phyloP scores from a whole-genome alignment of 2,888 invertebrate species.

The Eupeodes luniger region DNA sequence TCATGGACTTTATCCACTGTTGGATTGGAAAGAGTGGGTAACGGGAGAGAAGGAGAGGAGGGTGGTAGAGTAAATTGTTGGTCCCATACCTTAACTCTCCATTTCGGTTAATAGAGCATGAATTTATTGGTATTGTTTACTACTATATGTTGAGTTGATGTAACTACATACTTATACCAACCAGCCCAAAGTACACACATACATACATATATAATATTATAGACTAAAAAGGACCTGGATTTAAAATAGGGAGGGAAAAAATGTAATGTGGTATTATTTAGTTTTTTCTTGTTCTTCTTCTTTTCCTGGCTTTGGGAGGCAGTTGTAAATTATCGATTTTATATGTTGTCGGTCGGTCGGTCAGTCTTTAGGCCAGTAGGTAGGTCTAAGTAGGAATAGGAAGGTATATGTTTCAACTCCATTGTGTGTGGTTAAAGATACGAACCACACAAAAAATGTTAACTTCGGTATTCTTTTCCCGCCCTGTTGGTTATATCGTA shows the following conservation, averaged over 20 bases:
- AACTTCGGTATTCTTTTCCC: slow-evolving; percentile 21
- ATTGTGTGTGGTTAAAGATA: slow-evolving; percentile 21
- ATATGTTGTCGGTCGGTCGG: neutral
- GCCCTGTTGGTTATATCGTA: neutral
- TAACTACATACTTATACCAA: neutral
- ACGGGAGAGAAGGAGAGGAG: too few species aligned
- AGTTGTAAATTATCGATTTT: slow-evolving; percentile 67
- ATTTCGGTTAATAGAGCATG: slow-evolving; percentile 61
- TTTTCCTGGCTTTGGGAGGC: slow-evolving; percentile 5
- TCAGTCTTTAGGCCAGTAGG: too few species aligned
- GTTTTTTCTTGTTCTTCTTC: slow-evolving; percentile 12
- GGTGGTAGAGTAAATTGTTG: too few species aligned
- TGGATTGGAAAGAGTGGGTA: too few species aligned
- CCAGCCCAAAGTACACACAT: neutral
- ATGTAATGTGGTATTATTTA: slow-evolving; percentile 35
- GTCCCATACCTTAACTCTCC: neutral
- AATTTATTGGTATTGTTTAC: slow-evolving; percentile 61
- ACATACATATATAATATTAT: neutral
- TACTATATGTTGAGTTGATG: slow-evolving; percentile 10
- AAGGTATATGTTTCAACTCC: neutral
- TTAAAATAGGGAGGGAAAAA: slow-evolving; percentile 29
- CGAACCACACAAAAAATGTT: neutral
- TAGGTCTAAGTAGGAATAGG: neutral
- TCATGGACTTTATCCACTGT: slow-evolving; percentile 15
- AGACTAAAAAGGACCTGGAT: slow-evolving; percentile 5